These are phyloP conservation scores for Halictus quadricinctus DNA, from an alignment of 2,888 invertebrate genomes.

Conservation along the genomic window DNA sequence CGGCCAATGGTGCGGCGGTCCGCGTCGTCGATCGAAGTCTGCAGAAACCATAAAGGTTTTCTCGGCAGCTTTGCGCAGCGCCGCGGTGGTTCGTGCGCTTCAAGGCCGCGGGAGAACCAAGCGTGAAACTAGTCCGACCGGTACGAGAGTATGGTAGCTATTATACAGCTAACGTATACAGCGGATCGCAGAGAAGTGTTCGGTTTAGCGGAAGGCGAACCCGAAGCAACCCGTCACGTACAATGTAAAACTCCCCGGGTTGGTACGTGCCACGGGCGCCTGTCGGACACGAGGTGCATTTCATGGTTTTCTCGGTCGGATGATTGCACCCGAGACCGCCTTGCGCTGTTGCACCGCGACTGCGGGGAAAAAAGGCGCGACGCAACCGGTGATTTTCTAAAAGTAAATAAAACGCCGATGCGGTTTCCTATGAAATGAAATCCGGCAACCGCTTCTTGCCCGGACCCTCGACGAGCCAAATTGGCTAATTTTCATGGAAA, in stretches of 20 bases:
- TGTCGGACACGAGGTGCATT: conserved; percentile 7
- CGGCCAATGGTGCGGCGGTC: not conserved
- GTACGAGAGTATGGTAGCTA: conserved; percentile 70
- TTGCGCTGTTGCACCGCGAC: not conserved
- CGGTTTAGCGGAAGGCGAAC: conserved; percentile 67
- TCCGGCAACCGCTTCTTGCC: not conserved
- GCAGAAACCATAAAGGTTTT: conserved; percentile 62
- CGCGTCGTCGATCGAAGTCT: not conserved
- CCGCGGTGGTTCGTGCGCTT: conserved; percentile 59
- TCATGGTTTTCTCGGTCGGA: conserved; percentile 45
- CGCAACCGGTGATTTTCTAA: conserved; percentile 30
- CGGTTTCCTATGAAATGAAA: conserved; percentile 32
- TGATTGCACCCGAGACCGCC: conserved; percentile 31
- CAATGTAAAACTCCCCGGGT: conserved; percentile 44
- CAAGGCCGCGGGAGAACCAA: conserved; percentile 75
- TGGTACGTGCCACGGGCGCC: conserved; percentile 37
- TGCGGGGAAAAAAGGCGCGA: not conserved
- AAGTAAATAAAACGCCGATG: conserved; percentile 46
- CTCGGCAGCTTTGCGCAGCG: conserved; percentile 53
- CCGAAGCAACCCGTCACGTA: conserved; percentile 52
- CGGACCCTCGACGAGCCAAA: not conserved
- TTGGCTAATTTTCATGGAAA: conserved; percentile 17
- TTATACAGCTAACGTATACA: conserved; percentile 62
- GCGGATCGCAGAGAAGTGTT: conserved; percentile 63
- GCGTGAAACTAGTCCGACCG: conserved; percentile 77